Base-by-base conservation (phyloP, 2,888 invertebrate species). In the Biston betularia region DNA sequence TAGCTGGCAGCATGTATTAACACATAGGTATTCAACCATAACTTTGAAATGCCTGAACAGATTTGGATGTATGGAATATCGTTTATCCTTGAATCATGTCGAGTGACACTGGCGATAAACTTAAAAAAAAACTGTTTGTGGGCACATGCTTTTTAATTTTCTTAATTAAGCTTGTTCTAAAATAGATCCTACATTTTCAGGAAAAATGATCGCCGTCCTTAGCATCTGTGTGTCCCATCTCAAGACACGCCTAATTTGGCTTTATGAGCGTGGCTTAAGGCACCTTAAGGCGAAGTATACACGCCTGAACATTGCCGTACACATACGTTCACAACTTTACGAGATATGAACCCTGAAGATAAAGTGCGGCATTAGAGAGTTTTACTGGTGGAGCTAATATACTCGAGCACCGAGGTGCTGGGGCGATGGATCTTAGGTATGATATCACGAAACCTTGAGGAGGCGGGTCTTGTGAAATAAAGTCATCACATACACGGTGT, bases 171-270 rank as follows among this genome's bases (percentile, higher is more conserved):
- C 38, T 38, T 38, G 1, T 38, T 38, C 0, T 38, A 38, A 38
- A 38, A 6, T 38, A 38, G 38, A 8, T 38, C 38, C 9, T 15
- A 45, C 14, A 45, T 45, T 0, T 45, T 14, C 4, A 8, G 0
- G 1, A 38, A 3, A 24, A 11, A 44, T 40, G 3, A 14, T 44
- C 24, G 40, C 7, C 48, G 33, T 65, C 35, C n/a, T 49, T 6
- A 10, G 8, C 24, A 10, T 1, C 71, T 48, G 76, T 86, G 55
- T 78, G 78, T 80, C 70, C 44, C 66, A n/a, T 15, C 49, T 33
- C 70, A 81, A 81, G 83, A 84, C 81, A 80, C 78, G 84, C 82
- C 89, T 89, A 89, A 89, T 89, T 89, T 88, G 87, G 88, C 84
- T 89, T 89, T 89, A 89, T 84, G 88, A 84, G 85, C 77, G 79